Conservation (phyloP, 1,140 invertebrate species). For the Heliconius congener region DNA sequence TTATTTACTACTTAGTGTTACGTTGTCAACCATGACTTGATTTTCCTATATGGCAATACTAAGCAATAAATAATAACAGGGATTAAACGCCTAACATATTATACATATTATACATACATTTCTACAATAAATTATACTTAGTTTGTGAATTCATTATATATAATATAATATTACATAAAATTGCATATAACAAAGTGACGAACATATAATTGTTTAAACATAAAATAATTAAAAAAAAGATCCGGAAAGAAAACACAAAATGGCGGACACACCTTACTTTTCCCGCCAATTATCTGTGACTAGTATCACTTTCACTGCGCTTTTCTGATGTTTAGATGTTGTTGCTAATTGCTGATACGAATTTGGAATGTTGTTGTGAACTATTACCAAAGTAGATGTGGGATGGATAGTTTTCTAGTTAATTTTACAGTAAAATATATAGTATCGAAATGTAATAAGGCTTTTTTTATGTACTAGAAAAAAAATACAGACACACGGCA, state of each 20-base stretch:
- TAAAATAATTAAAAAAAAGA: neutral
- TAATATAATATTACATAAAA: neutral
- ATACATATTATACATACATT: neutral
- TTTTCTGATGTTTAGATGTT: conserved; percentile 53
- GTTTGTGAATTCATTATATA: neutral
- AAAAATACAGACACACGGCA: no score
- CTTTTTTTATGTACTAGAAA: neutral
- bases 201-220: neutral
- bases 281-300: conserved; percentile 45
- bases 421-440: neutral
- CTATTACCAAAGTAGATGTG: conserved; percentile 13
- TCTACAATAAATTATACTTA: neutral
- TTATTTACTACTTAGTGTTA: conserved; percentile 21
- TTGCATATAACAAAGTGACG: neutral
- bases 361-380: conserved; percentile 31
- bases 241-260: conserved; percentile 60
- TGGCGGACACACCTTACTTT: conserved; percentile 37
- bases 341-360: conserved; percentile 38
- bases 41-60: conserved; percentile 29
- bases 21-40: conserved; percentile 29
- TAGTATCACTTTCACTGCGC: conserved; percentile 60
- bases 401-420: conserved; percentile 10
- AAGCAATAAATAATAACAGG: conserved; percentile 13
- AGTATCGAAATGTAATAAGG: neutral
- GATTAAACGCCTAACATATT: neutral